Conservation (phyloP, 2,797 vertebrate genomes). For the Dendrocincla fuliginosa region DNA sequence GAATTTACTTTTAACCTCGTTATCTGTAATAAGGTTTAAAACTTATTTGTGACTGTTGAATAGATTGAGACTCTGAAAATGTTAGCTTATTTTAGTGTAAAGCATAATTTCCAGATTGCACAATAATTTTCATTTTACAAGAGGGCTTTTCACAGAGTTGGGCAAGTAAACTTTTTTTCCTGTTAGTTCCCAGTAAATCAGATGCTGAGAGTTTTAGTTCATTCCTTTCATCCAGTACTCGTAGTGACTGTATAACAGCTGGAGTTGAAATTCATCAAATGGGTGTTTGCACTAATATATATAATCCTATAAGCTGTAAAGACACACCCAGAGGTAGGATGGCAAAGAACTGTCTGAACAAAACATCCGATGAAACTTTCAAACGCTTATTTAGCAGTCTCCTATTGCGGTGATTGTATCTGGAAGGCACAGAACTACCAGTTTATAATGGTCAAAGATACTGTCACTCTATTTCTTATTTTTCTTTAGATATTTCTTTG, state of each 20-base stretch:
- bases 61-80: neutral
- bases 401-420: neutral
- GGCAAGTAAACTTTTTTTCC: constrained; percentile 10
- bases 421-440: neutral
- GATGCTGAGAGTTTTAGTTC: neutral
- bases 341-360: neutral
- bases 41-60: neutral
- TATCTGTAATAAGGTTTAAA: neutral
- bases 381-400: neutral
- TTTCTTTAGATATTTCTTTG: neutral
- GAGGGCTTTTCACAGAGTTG: neutral
- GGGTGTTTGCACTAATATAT: neutral
- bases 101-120: neutral
- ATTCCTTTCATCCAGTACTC: constrained; percentile 10
- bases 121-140: neutral
- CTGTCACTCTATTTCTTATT: neutral
- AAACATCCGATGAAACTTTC: neutral
- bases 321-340: neutral
- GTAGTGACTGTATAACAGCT: constrained; percentile 23
- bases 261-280: constrained; percentile 34
- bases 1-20: neutral
- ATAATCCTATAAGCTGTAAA: constrained; percentile 1
- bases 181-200: neutral
- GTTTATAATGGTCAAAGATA: neutral
- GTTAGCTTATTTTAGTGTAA: neutral